These are phyloP conservation scores for Tupiocoris notatus DNA, from an alignment of 2,888 invertebrate genomes.

Conservation along the genomic window DNA sequence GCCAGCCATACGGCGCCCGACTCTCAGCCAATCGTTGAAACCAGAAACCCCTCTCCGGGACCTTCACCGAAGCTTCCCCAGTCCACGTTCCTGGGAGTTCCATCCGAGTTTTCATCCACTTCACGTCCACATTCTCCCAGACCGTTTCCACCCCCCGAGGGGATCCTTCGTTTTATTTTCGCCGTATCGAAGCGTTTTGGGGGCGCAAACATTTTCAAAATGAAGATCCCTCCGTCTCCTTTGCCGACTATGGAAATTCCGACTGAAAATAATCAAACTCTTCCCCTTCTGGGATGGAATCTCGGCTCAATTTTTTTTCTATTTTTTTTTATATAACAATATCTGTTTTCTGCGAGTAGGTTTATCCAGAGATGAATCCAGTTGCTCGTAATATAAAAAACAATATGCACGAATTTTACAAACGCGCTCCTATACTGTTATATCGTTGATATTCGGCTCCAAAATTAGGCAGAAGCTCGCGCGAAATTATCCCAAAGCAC, in stretches of 20 bases:
- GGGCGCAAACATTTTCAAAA: conserved; percentile 30
- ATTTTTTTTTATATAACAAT: too few species aligned
- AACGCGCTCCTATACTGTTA: too few species aligned
- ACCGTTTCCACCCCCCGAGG: neutral
- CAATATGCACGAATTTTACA: too few species aligned
- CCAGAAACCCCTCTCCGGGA: conserved; percentile 17
- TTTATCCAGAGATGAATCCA: too few species aligned
- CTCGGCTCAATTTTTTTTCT: neutral
- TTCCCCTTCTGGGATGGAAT: neutral
- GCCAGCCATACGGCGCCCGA: conserved; percentile 40
- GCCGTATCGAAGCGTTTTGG: conserved; percentile 17
- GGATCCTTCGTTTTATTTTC: conserved; percentile 24
- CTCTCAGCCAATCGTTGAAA: conserved; percentile 39
- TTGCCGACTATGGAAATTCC: neutral
- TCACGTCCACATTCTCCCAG: neutral
- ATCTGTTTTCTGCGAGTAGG: too few species aligned
- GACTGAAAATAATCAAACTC: neutral
- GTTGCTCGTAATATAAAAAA: too few species aligned
- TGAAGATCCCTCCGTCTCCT: conserved; percentile 1
- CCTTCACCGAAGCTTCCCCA: neutral
- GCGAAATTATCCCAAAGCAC: too few species aligned
- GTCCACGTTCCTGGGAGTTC: neutral
- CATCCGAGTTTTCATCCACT: neutral
- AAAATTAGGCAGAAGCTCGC: too few species aligned
- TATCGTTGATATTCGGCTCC: too few species aligned